Evolutionary conservation across 2,888 invertebrate species (phyloP), one percentile per base, ranked within the genome.

Genomic region (Pristionchus japonicus): DNA sequence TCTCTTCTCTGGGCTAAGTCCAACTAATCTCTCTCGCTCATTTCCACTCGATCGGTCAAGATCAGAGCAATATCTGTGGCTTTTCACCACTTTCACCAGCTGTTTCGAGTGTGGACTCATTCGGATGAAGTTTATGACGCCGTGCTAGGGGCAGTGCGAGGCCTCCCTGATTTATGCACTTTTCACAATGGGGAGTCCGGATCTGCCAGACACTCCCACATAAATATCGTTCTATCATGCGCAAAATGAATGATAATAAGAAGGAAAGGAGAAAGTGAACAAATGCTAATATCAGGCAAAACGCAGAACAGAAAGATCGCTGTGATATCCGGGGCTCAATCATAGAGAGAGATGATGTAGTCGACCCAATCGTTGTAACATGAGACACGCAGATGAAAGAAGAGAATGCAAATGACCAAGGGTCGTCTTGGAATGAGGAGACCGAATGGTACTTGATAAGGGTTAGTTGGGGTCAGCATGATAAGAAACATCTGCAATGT

Each of bases 1-100:
- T 49, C 49, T 82, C 31, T 83, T 52, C 34, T 40, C 74, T 7
- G 37, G 67, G 40, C 77, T 77, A 43, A 77, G 77, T 47, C 77
- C 77, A 47, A 43, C 77, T 77, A 27, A 77, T 77, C 77, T 74
- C 70, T 77, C 47, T 83, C 83, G 34, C 83, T 83, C 52, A 57
- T 61, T 83, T n/a, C 49, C 83, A 74, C 47, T 6, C 70, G 70
- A 37, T 77, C 77, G 77, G 77, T 77, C 77, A 77, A 77, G 77
- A 77, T 77, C 77, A 77, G 47, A 43, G 47, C 77, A 43, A n/a
- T 77, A 43, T 43, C 70, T 43, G 40, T 43, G 43, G 43, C n/a
- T n/a, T n/a, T n/a, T n/a, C n/a, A n/a, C 17, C 40, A 11, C 34
- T 37, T 40, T 20, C 43, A 40, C 74, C 77, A 77, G 77, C 77